A percentile compares a stretch with the other conserved stretches of the same genome.
These are phyloP conservation scores for Spisula solida DNA, from an alignment of 2,888 invertebrate genomes.

Conservation along the genomic window DNA sequence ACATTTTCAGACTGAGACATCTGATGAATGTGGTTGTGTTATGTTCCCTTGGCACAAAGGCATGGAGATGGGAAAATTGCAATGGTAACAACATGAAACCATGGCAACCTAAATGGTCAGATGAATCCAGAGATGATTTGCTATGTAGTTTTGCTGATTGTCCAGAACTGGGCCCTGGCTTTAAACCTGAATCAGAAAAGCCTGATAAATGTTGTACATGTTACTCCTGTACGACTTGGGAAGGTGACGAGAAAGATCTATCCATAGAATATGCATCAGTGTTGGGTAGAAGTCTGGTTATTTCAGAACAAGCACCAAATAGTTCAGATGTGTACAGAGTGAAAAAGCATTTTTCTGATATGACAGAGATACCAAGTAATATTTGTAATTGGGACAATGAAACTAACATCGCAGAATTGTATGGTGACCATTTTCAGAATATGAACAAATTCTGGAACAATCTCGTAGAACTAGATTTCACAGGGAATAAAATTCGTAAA, in stretches of 20 bases:
- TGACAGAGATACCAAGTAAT: constrained; percentile 58
- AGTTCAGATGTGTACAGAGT: constrained; percentile 40
- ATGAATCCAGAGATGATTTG: neutral
- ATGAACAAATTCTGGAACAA: constrained; percentile 32
- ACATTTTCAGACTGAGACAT: no score
- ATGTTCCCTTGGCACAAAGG: no score
- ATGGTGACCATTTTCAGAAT: neutral
- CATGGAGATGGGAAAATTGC: no score
- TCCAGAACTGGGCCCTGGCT: neutral
- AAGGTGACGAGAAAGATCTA: constrained; percentile 24
- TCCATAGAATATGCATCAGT: constrained; percentile 47
- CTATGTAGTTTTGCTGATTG: constrained; percentile 19
- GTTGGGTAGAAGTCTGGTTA: constrained; percentile 42
- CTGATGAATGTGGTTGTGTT: no score
- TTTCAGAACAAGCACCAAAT: constrained; percentile 5
- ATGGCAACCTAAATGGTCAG: constrained; percentile 46
- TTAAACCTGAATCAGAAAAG: neutral
- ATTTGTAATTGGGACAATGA: constrained; percentile 51
- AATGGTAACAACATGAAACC: neutral
- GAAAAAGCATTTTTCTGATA: neutral
- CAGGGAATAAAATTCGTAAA: constrained; percentile 35
- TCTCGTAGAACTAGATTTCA: constrained; percentile 37
- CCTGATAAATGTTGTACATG: constrained; percentile 45
- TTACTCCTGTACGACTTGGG: constrained; percentile 28
- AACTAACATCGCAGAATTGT: neutral